phyloP scores from a whole-genome alignment of 2,888 invertebrate species.

The Teleiodes luculella region DNA sequence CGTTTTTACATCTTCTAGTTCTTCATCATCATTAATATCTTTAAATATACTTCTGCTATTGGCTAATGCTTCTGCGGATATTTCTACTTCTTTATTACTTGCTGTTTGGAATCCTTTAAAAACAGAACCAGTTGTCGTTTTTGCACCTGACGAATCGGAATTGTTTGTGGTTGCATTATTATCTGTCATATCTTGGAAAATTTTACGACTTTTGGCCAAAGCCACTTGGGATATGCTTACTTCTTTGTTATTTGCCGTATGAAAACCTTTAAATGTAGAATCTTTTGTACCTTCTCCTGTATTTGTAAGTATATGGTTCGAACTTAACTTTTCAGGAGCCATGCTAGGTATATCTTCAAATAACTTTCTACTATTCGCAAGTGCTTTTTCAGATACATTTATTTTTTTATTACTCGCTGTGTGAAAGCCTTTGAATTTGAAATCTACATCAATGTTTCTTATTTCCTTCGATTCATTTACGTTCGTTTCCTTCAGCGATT shows the following conservation, averaged over 20 bases:
- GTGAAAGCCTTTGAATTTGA: constrained; percentile 23
- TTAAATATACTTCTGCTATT: constrained; percentile 43
- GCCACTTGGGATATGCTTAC: constrained; percentile 37
- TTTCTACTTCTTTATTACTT: constrained; percentile 28
- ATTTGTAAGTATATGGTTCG: not conserved
- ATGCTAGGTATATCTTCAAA: constrained; percentile 24
- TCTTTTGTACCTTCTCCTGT: not conserved
- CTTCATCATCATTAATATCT: constrained; percentile 24
- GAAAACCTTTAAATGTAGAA: constrained; percentile 37
- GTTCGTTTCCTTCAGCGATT: constrained; percentile 24
- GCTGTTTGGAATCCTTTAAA: constrained; percentile 39
- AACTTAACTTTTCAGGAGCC: constrained; percentile 23
- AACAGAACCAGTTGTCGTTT: constrained; percentile 18
- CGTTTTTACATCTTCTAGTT: not conserved
- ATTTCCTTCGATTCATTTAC: not conserved
- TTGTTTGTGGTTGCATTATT: not conserved
- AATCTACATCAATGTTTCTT: constrained; percentile 30
- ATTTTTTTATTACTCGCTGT: constrained; percentile 39
- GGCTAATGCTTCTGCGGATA: constrained; percentile 41
- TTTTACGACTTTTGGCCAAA: constrained; percentile 26
- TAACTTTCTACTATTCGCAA: constrained; percentile 28
- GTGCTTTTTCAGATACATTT: constrained; percentile 42
- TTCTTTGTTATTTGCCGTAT: constrained; percentile 47
- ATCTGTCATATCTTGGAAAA: constrained; percentile 33
- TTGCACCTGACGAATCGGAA: not conserved